Percentiles rank a stretch among this genome's conserved stretches.
Evolutionary conservation across 2,113 vertebrate species (phyloP).

Genomic region (Tichodroma muraria): DNA sequence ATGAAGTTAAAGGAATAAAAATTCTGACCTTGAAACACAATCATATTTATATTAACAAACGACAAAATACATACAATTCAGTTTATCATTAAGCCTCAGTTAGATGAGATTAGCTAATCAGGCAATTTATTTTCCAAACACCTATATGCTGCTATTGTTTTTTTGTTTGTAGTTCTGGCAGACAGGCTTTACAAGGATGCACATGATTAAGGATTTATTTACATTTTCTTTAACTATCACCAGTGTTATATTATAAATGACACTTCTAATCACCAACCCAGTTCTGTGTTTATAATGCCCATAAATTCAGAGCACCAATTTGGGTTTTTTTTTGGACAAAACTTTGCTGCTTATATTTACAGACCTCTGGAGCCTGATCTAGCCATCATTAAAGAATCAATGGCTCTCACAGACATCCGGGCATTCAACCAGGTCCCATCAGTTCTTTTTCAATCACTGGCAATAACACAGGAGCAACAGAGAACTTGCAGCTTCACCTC

Average conservation of each 20-base stretch:
- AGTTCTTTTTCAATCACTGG: neutral
- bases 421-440: neutral
- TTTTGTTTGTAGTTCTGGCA: neutral
- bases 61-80: neutral
- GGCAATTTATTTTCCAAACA: slow-evolving; percentile 19
- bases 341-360: neutral
- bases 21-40: slow-evolving; percentile 8
- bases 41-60: neutral
- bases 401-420: neutral
- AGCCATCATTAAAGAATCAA: neutral
- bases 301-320: neutral
- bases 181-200: neutral
- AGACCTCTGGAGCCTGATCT: neutral
- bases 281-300: neutral
- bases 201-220: slow-evolving; percentile 42
- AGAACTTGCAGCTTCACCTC: neutral
- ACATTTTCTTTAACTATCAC: slow-evolving; percentile 24
- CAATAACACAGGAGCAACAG: neutral
- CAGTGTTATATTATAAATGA: neutral
- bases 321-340: neutral
- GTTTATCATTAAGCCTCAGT: neutral
- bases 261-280: neutral
- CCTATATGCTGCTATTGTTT: neutral
- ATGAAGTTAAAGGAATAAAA: neutral
- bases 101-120: slow-evolving; percentile 40